Conservation (phyloP, 1,140 invertebrate genomes). For the Cydia strobilella region DNA sequence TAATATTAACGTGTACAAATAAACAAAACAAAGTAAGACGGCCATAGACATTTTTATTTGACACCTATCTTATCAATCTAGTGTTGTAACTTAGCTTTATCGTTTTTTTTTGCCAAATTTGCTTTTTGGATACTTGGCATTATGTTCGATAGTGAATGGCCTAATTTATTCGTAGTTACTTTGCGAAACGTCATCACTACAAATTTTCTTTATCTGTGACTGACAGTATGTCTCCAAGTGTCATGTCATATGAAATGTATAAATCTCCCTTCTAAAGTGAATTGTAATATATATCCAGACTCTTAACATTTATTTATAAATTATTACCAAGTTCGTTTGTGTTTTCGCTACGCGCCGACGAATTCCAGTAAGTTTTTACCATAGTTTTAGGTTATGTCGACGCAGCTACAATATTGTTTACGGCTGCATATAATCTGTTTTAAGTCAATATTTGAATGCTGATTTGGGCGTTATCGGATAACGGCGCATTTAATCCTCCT, state of each 20-base stretch:
- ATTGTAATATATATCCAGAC: slow-evolving; percentile 5
- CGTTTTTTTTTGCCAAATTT: neutral
- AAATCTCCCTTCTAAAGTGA: slow-evolving; percentile 2
- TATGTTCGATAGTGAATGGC: neutral
- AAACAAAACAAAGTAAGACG: too few species aligned
- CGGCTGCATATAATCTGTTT: slow-evolving; percentile 7
- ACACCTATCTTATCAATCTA: neutral
- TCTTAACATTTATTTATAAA: neutral
- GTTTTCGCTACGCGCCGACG: neutral
- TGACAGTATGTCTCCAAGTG: neutral
- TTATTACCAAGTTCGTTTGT: neutral
- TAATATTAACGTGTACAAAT: too few species aligned
- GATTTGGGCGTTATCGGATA: slow-evolving; percentile 15
- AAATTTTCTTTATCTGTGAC: neutral
- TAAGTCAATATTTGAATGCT: slow-evolving; percentile 28
- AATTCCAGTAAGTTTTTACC: slow-evolving; percentile 2
- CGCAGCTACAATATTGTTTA: slow-evolving; percentile 14
- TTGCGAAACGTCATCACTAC: neutral
- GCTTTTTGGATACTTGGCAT: neutral
- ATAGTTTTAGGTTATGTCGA: slow-evolving; percentile 22
- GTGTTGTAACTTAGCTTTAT: neutral
- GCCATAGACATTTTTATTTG: too few species aligned
- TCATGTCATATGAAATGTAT: neutral
- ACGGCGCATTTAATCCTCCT: neutral
- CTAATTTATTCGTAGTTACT: neutral